Base-by-base conservation (phyloP, 2,797 vertebrate genomes). In the Sorex maritimensis region DNA sequence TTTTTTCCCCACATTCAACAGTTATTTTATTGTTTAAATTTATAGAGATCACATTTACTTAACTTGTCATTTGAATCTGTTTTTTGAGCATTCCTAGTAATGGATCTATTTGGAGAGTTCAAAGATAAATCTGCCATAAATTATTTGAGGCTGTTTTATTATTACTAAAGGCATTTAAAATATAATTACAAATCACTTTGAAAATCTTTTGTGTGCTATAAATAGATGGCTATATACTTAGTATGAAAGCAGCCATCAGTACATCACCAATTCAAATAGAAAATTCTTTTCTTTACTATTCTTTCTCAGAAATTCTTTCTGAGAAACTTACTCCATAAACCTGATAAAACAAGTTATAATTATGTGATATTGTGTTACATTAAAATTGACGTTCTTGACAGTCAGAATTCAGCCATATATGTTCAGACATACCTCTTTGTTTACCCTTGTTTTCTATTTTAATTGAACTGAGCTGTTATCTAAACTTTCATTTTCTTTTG, bases 41-140 rank as follows among this genome's bases (percentile, higher is more conserved):
- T 95, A 0, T 92, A 90, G 13, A 21, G 71, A 72, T 44, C 17
- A 71, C 6, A 19, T 44, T 44, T 77, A 19, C 15, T 83, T 89
- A 75, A 38, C 72, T 78, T 72, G 81, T 65, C 46, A 69, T 81
- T 82, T 91, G 30, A 73, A 61, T 93, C 10, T 68, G 46, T 6
- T 5, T 74, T 86, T 88, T 94, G 72, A 67, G 17, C 15, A 69
- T 91, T 91, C 23, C n/a, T 93, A 15, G 78, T 73, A 88, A 4
- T 78, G 78, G 73, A 63, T 21, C 41, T 91, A 44, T 49, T 85
- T 96, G 38, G 58, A 93, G 65, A 90, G 58, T 69, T 93, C 92
- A 81, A 88, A 91, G 13, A 68, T 88, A 23, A 91, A 86, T 24
- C 30, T 90, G 58, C 15, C 58, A 61, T 61, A 61, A 55, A 21